Evolutionary conservation across 1,140 invertebrate species (phyloP).

Genomic region (Dinothrombium tinctorium): DNA sequence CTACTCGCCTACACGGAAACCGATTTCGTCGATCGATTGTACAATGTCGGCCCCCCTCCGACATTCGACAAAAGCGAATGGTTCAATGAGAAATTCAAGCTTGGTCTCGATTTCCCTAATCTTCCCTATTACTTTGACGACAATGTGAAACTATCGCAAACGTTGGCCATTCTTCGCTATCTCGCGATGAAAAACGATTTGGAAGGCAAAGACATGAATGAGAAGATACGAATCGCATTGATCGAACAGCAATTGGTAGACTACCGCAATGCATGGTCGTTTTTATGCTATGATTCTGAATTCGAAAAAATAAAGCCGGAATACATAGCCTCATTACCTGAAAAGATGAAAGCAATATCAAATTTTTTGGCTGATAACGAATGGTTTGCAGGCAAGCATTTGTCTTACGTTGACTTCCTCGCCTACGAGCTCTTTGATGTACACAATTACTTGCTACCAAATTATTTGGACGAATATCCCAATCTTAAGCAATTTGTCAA

Average conservation of each 20-base stretch:
- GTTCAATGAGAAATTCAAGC: slow-evolving; percentile 18
- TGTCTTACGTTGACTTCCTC: slow-evolving; percentile 28
- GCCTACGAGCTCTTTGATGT: slow-evolving; percentile 27
- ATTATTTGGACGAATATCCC: background rate
- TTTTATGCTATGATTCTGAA: slow-evolving; percentile 10
- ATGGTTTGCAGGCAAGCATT: slow-evolving; percentile 25
- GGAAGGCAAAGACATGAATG: slow-evolving; percentile 21
- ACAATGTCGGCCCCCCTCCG: slow-evolving; percentile 6
- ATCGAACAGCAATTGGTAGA: slow-evolving; percentile 24
- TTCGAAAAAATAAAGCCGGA: slow-evolving; percentile 10
- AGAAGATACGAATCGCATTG: slow-evolving; percentile 23
- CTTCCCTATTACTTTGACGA: slow-evolving; percentile 17
- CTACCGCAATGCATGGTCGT: slow-evolving; percentile 21
- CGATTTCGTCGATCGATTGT: slow-evolving; percentile 35
- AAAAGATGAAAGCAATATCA: slow-evolving; percentile 19
- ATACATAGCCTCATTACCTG: slow-evolving; percentile 16
- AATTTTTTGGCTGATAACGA: slow-evolving; percentile 22
- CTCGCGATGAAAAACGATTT: slow-evolving; percentile 20
- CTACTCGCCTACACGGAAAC: slow-evolving; percentile 39
- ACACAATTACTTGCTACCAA: slow-evolving; percentile 8
- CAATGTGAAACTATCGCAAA: slow-evolving; percentile 17
- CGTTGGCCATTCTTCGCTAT: slow-evolving; percentile 26
- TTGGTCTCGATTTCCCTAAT: slow-evolving; percentile 21
- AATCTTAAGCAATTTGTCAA: slow-evolving; percentile 1
- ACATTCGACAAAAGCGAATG: slow-evolving; percentile 14